A percentile compares a stretch with the other conserved stretches of the same genome.
Evolutionary conservation across 2,797 vertebrate genomes (phyloP).

Genomic region (Trematomus bernacchii): DNA sequence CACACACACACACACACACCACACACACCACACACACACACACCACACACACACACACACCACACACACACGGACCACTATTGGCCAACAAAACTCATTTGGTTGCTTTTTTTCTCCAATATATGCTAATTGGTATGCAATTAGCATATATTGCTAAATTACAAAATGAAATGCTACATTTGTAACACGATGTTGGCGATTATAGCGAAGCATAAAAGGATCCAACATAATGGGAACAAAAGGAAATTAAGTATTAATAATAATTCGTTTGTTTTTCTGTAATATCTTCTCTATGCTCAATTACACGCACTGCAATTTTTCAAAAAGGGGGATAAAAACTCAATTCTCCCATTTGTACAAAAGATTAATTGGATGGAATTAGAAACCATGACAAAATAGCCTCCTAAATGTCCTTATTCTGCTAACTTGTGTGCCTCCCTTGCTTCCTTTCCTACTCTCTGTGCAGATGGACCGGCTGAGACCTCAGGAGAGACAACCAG

Average conservation of each 20-base stretch:
- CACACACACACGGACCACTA: slow-evolving; percentile 15
- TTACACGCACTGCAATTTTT: slow-evolving; percentile 37
- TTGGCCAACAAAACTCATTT: slow-evolving; percentile 40
- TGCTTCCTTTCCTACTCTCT: neutral
- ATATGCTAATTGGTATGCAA: slow-evolving; percentile 65
- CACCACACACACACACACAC: slow-evolving; percentile 3
- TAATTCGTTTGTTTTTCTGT: slow-evolving; percentile 59
- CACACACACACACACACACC: slow-evolving; percentile 21
- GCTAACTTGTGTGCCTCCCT: slow-evolving; percentile 9
- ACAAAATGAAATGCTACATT: slow-evolving; percentile 46
- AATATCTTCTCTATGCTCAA: slow-evolving; percentile 51
- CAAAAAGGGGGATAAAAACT: neutral
- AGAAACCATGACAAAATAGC: slow-evolving; percentile 36
- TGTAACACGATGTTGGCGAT: slow-evolving; percentile 44
- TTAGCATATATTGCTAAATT: slow-evolving; percentile 12
- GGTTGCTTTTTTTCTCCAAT: slow-evolving; percentile 29
- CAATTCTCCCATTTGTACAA: slow-evolving; percentile 36
- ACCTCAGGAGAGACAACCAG: slow-evolving; percentile 38
- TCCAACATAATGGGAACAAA: slow-evolving; percentile 44
- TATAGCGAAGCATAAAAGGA: slow-evolving; percentile 45
- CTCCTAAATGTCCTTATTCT: slow-evolving; percentile 37
- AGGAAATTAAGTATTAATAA: slow-evolving; percentile 49
- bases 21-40: slow-evolving; percentile 17
- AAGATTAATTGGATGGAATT: slow-evolving; percentile 32
- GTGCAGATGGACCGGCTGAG: slow-evolving; percentile 33